Conservation (phyloP, 92 coral and sea anemone species). For the Palythoa caribaeorum region DNA sequence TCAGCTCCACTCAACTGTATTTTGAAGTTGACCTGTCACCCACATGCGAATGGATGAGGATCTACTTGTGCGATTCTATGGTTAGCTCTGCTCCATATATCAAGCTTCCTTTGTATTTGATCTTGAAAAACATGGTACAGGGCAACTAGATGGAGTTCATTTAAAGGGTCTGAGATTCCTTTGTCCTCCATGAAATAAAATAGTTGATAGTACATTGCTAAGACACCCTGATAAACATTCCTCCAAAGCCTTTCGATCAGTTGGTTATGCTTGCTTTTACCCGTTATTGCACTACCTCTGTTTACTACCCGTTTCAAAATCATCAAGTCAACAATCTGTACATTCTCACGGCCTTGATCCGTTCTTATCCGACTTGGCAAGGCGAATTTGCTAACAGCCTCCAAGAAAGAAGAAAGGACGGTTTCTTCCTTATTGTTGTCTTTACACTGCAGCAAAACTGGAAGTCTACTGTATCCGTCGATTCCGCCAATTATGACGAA, state of each 20-base stretch:
- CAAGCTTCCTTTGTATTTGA: slow-evolving; percentile 36
- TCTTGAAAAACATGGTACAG: slow-evolving; percentile 44
- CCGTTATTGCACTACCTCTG: slow-evolving; percentile 80
- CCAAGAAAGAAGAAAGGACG: slow-evolving; percentile 3
- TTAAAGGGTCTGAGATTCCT: slow-evolving; percentile 48
- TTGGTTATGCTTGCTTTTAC: slow-evolving; percentile 81
- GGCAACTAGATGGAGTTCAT: slow-evolving; percentile 51
- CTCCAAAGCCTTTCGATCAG: slow-evolving; percentile 66
- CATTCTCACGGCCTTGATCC: slow-evolving; percentile 60
- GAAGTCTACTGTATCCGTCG: slow-evolving; percentile 10
- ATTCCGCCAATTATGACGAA: background rate
- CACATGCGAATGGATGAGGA: slow-evolving; percentile 54
- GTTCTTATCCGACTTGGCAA: slow-evolving; percentile 15
- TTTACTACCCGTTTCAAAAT: slow-evolving; percentile 72
- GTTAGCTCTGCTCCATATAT: slow-evolving; percentile 32
- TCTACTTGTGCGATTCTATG: slow-evolving; percentile 45
- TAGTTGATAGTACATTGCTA: slow-evolving; percentile 41
- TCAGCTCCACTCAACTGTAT: slow-evolving; percentile 50
- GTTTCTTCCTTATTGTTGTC: slow-evolving; percentile 5
- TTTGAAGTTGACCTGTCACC: slow-evolving; percentile 48
- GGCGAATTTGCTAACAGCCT: background rate
- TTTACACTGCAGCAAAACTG: slow-evolving; percentile 11
- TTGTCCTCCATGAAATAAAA: slow-evolving; percentile 58
- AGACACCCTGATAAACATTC: slow-evolving; percentile 52
- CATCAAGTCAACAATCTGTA: slow-evolving; percentile 79